Evolutionary conservation across 2,797 vertebrate species (phyloP), one percentile per base, ranked within the genome.

Genomic region (Selene dorsalis): DNA sequence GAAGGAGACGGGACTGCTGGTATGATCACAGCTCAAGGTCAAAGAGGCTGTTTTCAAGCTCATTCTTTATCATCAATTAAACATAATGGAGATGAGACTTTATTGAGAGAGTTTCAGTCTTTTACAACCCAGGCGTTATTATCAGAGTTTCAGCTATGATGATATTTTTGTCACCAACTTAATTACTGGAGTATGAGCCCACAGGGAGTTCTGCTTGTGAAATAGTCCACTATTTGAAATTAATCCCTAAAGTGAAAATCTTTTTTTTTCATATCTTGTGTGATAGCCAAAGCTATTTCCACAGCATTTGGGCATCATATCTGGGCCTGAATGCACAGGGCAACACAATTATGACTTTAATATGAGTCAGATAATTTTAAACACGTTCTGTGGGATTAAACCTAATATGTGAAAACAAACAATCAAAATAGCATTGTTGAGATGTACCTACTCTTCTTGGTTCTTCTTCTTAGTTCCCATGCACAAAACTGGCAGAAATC

Each of bases 191-290:
- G 79, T 74, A 82, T 73, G 38, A 24, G 58, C 53, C 84, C 80
- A 35, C 64, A 62, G 83, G 79, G 83, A 86, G 58, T 64, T 39
- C 17, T 53, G 45, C 68, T 69, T 85, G 57, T 86, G 59, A 86
- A 90, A 86, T 52, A 63, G 65, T 66, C 64, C 70, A 76, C 71
- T 65, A 77, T 77, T 82, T 69, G 2, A 84, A 87, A 89, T 88
- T 38, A 87, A 81, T 86, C 85, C 78, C 78, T 17, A 17, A 75
- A 72, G 84, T 73, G 18, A 80, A 75, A 83, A 82, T 80, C 18
- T 13, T 11, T 62, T 18, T 69, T 64, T 66, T 67, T 83, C 63
- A 80, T 73, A 63, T 70, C 47, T 68, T 77, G 82, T 66, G 30
- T 70, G 62, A 47, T n/a, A 30, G 73, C 77, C 83, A 74, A 84